Percentiles rank a stretch among this genome's conserved stretches.
Conservation (phyloP, 2,888 invertebrate species). For the Pardosa pseudoannulata region DNA sequence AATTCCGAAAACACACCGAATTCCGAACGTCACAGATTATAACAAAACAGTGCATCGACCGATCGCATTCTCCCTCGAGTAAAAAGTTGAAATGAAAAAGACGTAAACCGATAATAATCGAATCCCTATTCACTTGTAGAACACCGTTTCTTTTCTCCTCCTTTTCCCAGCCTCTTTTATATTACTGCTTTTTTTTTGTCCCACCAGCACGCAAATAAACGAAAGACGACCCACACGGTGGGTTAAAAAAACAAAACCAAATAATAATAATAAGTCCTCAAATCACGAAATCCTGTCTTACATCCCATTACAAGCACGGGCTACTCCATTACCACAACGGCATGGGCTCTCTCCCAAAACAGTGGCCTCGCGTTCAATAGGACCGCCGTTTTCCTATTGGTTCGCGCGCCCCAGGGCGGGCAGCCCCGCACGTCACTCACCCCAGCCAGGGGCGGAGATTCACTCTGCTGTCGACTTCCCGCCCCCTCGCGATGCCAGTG, state of each 20-base stretch:
- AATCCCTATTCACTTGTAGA: not conserved
- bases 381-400: conserved; percentile 32
- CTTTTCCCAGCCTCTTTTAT: not conserved
- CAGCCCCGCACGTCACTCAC: conserved; percentile 36
- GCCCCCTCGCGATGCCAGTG: conserved; percentile 22
- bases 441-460: conserved; percentile 33
- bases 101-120: not conserved
- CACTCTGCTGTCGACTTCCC: not conserved
- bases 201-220: not conserved
- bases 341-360: conserved; percentile 30
- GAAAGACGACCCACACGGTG: conserved; percentile 4
- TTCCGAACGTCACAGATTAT: no score
- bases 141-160: conserved; percentile 3
- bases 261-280: conserved; percentile 45
- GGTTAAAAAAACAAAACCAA: not conserved
- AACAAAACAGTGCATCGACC: no score
- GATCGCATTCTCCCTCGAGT: no score
- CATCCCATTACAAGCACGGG: conserved; percentile 56
- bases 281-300: conserved; percentile 59
- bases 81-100: not conserved
- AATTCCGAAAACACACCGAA: no score
- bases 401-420: conserved; percentile 11
- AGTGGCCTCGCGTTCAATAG: conserved; percentile 40
- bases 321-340: conserved; percentile 49
- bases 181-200: conserved; percentile 5